phyloP scores from a whole-genome alignment of 1,140 invertebrate species.

The Pogonomyrmex barbatus region DNA sequence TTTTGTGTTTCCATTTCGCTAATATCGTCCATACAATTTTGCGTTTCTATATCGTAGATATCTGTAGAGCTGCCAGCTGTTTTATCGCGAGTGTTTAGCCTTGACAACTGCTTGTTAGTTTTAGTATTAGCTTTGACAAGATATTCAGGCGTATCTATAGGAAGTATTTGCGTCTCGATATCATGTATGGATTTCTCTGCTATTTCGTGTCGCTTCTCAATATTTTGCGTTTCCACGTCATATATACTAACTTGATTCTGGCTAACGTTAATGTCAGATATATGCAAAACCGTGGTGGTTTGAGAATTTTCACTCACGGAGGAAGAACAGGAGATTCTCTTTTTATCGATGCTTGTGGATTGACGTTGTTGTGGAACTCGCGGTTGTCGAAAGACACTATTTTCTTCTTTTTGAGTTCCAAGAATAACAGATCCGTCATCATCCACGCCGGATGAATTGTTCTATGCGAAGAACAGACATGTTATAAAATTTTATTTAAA shows the following conservation, averaged over 20 bases:
- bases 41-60: constrained; percentile 57
- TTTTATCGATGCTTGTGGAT: neutral
- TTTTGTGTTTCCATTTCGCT: constrained; percentile 63
- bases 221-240: constrained; percentile 59
- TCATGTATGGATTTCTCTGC: constrained; percentile 54
- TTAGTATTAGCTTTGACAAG: neutral
- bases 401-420: constrained; percentile 66
- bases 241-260: constrained; percentile 40
- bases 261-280: neutral
- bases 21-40: constrained; percentile 44
- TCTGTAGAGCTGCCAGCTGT: neutral
- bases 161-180: constrained; percentile 60
- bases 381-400: constrained; percentile 57
- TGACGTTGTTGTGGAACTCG: neutral
- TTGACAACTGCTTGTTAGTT: neutral
- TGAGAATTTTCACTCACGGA: constrained; percentile 10
- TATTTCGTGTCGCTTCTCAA: neutral
- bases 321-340: neutral
- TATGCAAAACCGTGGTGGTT: neutral
- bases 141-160: neutral
- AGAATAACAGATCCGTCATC: constrained; percentile 66
- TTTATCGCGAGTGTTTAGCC: neutral
- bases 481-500: neutral
- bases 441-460: constrained; percentile 57
- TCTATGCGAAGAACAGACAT: constrained; percentile 58